Percentiles rank a stretch among this genome's conserved stretches.
phyloP scores from a whole-genome alignment of 1,140 invertebrate species.

The Nebria ingens region DNA sequence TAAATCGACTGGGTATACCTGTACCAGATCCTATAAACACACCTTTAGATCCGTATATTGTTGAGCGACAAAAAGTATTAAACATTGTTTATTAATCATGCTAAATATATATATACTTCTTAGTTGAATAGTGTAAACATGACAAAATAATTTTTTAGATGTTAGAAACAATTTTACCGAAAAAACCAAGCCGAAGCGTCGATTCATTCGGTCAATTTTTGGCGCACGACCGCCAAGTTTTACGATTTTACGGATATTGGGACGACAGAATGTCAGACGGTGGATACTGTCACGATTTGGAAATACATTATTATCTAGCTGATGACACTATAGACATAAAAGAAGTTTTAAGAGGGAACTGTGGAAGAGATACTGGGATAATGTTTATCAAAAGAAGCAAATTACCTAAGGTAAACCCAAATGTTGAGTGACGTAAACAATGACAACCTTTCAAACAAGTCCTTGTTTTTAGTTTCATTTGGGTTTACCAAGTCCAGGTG shows the following conservation, averaged over 20 bases:
- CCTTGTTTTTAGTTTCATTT: conserved; percentile 28
- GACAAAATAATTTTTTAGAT: conserved; percentile 25
- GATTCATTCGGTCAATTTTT: conserved; percentile 60
- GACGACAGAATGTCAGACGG: conserved; percentile 67
- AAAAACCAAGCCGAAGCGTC: conserved; percentile 41
- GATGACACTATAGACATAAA: conserved; percentile 86
- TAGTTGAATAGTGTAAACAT: too few species aligned
- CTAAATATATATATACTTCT: neutral
- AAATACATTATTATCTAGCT: conserved; percentile 72
- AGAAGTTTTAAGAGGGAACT: conserved; percentile 57
- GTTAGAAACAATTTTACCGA: conserved; percentile 24
- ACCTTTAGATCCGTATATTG: conserved; percentile 44
- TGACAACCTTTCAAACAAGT: neutral
- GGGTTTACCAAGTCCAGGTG: conserved; percentile 47
- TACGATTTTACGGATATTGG: conserved; percentile 82
- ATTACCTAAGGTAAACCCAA: conserved; percentile 58
- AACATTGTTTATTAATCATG: conserved; percentile 11
- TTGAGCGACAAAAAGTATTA: conserved; percentile 32
- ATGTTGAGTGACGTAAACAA: too few species aligned
- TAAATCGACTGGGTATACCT: conserved; percentile 71
- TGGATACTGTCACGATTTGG: conserved; percentile 61
- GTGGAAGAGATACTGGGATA: conserved; percentile 54
- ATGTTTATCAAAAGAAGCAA: conserved; percentile 64
- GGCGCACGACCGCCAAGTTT: conserved; percentile 58
- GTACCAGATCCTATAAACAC: conserved; percentile 58